Evolutionary conservation across 2,888 invertebrate genomes (phyloP).

Genomic region (Troglohyphantes excavatus): DNA sequence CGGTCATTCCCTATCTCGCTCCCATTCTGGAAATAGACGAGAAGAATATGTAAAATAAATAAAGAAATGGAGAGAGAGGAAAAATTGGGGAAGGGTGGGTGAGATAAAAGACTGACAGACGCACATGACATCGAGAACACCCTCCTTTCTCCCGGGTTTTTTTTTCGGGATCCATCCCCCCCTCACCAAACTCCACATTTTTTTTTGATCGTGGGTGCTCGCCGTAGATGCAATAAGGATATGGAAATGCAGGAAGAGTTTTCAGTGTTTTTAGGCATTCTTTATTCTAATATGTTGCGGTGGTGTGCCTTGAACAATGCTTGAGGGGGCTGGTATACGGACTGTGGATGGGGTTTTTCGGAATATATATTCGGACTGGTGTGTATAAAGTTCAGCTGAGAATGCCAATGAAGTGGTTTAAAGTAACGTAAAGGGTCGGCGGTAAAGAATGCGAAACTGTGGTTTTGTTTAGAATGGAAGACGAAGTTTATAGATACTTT

Average conservation of each 20-base stretch:
- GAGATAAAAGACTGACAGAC: constrained; percentile 66
- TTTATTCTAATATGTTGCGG: constrained; percentile 66
- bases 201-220: constrained; percentile 24
- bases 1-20: constrained; percentile 47
- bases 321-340: neutral
- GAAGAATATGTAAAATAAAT: constrained; percentile 77
- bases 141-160: neutral
- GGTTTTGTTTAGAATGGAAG: too few relatives aligned
- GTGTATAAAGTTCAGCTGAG: neutral
- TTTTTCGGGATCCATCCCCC: neutral
- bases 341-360: constrained; percentile 29
- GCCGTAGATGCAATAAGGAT: constrained; percentile 55
- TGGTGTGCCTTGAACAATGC: constrained; percentile 20
- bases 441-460: too few relatives aligned
- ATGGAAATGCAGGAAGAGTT: constrained; percentile 66
- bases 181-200: neutral
- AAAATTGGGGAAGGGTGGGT: constrained; percentile 58
- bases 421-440: neutral
- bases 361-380: neutral
- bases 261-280: constrained; percentile 62
- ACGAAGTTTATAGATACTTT: too few relatives aligned
- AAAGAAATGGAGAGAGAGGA: constrained; percentile 46
- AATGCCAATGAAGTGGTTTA: neutral
- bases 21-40: constrained; percentile 25
- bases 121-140: constrained; percentile 61